These are phyloP conservation scores for Cheirogaleus medius DNA, from an alignment of 2,113 vertebrate genomes.

Conservation along the genomic window DNA sequence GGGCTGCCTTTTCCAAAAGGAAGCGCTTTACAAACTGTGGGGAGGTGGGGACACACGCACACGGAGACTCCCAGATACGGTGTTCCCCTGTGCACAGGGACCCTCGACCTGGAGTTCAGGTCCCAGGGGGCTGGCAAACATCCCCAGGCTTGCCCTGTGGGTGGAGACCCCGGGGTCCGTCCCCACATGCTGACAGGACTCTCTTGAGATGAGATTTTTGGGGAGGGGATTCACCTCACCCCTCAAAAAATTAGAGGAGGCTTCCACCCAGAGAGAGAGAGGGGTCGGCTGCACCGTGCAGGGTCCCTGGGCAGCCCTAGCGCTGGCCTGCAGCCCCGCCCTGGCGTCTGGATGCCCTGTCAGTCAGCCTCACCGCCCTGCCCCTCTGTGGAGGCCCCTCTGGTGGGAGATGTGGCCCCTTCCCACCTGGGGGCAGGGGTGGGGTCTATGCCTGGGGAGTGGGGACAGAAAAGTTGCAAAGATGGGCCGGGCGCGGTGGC, in stretches of 20 bases:
- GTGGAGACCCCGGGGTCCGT: background rate
- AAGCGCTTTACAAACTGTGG: background rate
- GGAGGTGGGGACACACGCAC: too few relatives aligned
- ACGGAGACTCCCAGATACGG: background rate
- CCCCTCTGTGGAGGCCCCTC: background rate
- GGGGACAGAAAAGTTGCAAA: background rate
- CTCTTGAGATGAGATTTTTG: background rate
- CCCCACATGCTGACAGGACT: background rate
- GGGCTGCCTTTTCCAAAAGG: background rate
- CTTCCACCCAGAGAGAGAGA: background rate
- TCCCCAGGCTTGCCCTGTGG: background rate
- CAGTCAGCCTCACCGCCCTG: background rate
- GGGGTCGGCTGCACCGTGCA: too few relatives aligned
- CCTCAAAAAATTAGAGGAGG: background rate
- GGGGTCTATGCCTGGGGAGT: background rate
- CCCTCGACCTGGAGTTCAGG: background rate
- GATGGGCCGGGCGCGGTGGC: too few relatives aligned
- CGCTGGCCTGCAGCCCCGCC: too few relatives aligned
- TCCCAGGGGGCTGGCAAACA: background rate
- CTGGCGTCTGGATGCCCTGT: background rate
- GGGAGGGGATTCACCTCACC: background rate
- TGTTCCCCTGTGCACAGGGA: background rate
- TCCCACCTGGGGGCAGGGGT: background rate
- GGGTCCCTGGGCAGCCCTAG: background rate
- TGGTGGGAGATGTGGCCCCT: too few relatives aligned